Base-by-base conservation (phyloP, 1,140 invertebrate species). In the Zaprionus kolodkinae region DNA sequence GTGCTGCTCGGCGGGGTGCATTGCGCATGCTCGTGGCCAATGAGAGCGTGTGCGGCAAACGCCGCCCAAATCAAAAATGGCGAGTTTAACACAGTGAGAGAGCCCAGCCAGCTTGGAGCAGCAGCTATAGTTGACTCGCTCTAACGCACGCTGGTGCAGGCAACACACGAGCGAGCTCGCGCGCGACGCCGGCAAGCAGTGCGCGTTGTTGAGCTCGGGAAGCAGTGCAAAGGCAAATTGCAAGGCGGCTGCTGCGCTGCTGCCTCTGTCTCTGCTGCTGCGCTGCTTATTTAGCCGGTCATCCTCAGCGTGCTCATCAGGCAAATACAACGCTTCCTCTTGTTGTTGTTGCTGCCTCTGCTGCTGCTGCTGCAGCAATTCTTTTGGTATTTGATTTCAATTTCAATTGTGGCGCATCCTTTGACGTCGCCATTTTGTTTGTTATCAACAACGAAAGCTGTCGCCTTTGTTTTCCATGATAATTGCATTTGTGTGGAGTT, bases 11-110 rank as follows among this genome's bases (percentile, higher is more conserved):
- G 33, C 60, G 40, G 40, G 40, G 40, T 45, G 13, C 63, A 76
- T 10, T 79, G 86, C 86, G 86, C 86, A 90, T 73, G 78, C 69
- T 60, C 69, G 66, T 73, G 63, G 72, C 86, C 86, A 90, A 90
- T 90, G 82, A 91, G 86, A 87, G 87, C 78, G 73, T 50, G 64
- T 70, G 76, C 59, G 54, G 45, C 66, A 87, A 91, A 88, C 87
- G 73, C 85, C 84, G 84, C 86, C 86, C 86, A 90, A 86, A 86
- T 90, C 82, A 91, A 90, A 90, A 90, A 90, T 90, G 86, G 86
- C 86, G 86, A 90, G 85, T 78, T 84, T 71, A 76, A 33, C 70
- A 81, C 62, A 70, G 84, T 30, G 27, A 72, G 84, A 87, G 84
- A 87, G 54, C 73, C 72, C 77, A 64, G 55, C 40, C 56, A 5